Base-by-base conservation (phyloP, 2,888 invertebrate genomes). In the Alviniconcha strummeri region DNA sequence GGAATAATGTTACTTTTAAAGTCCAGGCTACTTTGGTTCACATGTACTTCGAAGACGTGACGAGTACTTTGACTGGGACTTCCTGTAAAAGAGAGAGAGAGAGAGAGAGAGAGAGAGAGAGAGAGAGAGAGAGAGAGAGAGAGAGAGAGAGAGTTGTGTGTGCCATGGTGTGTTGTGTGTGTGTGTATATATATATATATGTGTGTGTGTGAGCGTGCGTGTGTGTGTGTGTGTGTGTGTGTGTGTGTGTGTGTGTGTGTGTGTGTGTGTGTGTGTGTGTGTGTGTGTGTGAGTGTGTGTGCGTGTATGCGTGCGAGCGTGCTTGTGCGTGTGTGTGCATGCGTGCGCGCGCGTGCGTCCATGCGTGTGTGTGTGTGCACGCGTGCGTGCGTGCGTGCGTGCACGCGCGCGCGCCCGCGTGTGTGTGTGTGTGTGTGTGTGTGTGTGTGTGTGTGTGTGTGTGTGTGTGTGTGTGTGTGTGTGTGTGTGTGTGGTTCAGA, bases 371-470 rank as follows among this genome's bases (percentile, higher is more conserved):
- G 69, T 69, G 69, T 69, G 69, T 69, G 69, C n/a, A 5, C n/a
- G 13, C n/a, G 17, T 8, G 13, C 5, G 69, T 69, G 69, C 13
- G 60, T 60, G 60, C 13, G 60, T 60, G 60, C 13, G 60, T 60
- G 60, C 13, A 13, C 17, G 69, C 17, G 69, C 17, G 69, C 6
- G n/a, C 6, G n/a, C 15, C 11, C 15, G 69, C 6, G 69, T 64
- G 64, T 64, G 64, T 64, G 64, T 13, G 64, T 64, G 64, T 64
- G 64, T 64, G 15, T 64, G 64, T 64, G 15, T 64, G 64, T 64
- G 64, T 64, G 64, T 64, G 64, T 64, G 64, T 64, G 64, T 64
- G 64, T 64, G 64, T 64, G 64, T 64, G 64, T 64, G 64, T 64
- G 64, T 64, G 64, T 64, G 64, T 64, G 64, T 64, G 15, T 64